These are phyloP conservation scores for Metopolophium dirhodum DNA, from an alignment of 1,140 invertebrate species.

Conservation along the genomic window DNA sequence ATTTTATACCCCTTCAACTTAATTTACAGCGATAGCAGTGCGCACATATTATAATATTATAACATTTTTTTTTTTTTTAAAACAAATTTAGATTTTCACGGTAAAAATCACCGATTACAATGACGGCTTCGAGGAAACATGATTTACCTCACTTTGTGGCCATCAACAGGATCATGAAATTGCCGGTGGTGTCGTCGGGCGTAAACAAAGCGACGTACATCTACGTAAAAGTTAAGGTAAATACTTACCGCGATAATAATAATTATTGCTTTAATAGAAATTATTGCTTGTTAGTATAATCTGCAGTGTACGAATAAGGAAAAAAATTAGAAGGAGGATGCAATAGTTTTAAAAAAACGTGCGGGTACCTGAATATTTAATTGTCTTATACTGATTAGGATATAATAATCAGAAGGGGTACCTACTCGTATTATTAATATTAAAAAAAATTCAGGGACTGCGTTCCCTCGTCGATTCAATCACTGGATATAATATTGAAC, in stretches of 20 bases:
- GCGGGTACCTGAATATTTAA: too few species aligned
- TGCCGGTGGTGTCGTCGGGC: constrained; percentile 36
- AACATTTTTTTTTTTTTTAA: background rate
- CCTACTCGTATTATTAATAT: too few species aligned
- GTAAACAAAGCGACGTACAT: constrained; percentile 16
- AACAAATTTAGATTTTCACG: background rate
- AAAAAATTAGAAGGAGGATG: too few species aligned
- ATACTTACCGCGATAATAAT: background rate
- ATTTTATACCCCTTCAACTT: background rate
- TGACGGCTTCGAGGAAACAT: background rate
- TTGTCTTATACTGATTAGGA: too few species aligned
- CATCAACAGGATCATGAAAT: constrained; percentile 48
- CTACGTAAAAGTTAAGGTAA: constrained; percentile 39
- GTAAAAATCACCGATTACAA: background rate
- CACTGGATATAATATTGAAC: background rate
- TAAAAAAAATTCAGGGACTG: too few species aligned
- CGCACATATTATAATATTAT: background rate
- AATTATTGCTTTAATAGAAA: too few species aligned
- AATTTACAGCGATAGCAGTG: background rate
- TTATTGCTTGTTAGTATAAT: background rate
- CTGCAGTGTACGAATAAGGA: too few species aligned
- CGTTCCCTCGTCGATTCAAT: too few species aligned
- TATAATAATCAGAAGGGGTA: too few species aligned
- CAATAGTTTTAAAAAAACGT: too few species aligned
- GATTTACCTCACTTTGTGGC: constrained; percentile 49